These are phyloP conservation scores for Chauna torquata DNA, from an alignment of 2,113 vertebrate species.

Conservation along the genomic window DNA sequence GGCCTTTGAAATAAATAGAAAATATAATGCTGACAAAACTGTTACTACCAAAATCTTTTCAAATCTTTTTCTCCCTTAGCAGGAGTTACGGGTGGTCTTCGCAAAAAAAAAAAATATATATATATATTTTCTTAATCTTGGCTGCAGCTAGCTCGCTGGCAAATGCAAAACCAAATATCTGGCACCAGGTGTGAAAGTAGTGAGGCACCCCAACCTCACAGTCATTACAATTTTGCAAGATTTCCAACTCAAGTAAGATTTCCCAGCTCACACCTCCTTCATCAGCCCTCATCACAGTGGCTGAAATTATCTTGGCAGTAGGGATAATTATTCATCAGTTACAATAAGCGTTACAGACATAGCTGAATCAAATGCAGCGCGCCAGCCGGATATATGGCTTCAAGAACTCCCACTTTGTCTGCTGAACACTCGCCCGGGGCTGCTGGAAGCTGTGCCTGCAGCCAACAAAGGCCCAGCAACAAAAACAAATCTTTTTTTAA, in stretches of 20 bases:
- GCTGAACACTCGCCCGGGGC: neutral
- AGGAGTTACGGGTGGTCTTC: constrained; percentile 54
- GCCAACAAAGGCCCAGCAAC: neutral
- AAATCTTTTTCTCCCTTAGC: constrained; percentile 5
- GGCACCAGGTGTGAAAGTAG: constrained; percentile 43
- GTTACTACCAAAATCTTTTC: neutral
- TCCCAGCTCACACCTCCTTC: constrained; percentile 66
- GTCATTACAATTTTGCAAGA: constrained; percentile 42
- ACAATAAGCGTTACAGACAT: constrained; percentile 25
- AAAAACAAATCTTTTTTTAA: neutral
- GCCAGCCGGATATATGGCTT: rapidly evolving
- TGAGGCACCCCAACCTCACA: constrained; percentile 5
- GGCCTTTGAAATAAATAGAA: constrained; percentile 8
- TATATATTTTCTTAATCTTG: no score
- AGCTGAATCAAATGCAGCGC: neutral
- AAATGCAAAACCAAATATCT: constrained; percentile 42
- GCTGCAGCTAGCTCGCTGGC: neutral
- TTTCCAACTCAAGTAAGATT: constrained; percentile 59
- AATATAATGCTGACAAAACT: constrained; percentile 36
- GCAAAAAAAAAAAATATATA: no score
- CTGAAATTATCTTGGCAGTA: constrained; percentile 57
- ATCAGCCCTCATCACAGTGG: constrained; percentile 38
- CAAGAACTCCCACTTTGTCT: neutral
- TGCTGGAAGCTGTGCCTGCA: neutral
- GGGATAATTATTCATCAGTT: constrained; percentile 38